A percentile compares a stretch with the other conserved stretches of the same genome.
These are phyloP conservation scores for Premnoplex brunnescens DNA, from an alignment of 2,797 vertebrate species.

Conservation along the genomic window DNA sequence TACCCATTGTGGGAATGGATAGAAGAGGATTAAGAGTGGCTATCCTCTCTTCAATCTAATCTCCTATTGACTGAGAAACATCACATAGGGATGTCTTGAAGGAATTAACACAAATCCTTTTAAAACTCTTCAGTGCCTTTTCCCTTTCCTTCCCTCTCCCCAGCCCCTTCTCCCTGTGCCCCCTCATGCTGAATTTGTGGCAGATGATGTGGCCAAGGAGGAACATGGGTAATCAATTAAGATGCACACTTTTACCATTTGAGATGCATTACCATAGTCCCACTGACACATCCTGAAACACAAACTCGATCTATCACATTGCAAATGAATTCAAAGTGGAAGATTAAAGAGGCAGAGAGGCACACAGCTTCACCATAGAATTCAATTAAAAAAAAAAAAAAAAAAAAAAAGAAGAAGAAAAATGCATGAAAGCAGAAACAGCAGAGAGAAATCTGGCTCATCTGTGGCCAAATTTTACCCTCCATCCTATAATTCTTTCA, in stretches of 20 bases:
- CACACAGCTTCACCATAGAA: neutral
- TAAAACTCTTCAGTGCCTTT: conserved; percentile 41
- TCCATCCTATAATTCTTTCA: neutral
- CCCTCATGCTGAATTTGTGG: neutral
- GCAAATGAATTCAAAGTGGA: conserved; percentile 58
- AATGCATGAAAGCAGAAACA: neutral
- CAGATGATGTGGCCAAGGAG: neutral
- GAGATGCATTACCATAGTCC: conserved; percentile 54
- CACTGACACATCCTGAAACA: conserved; percentile 60
- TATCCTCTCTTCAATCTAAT: conserved; percentile 67
- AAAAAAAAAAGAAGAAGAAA: neutral
- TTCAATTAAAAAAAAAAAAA: neutral
- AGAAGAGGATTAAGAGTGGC: conserved; percentile 56
- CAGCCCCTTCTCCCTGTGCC: neutral
- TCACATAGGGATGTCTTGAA: conserved; percentile 38
- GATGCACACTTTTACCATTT: conserved; percentile 38
- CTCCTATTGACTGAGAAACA: conserved; percentile 73
- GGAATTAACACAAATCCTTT: conserved; percentile 72
- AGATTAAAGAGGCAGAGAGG: conserved; percentile 25
- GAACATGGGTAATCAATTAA: conserved; percentile 63
- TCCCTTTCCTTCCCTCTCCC: neutral
- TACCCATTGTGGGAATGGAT: conserved; percentile 54
- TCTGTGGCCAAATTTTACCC: neutral
- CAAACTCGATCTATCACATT: conserved; percentile 18
- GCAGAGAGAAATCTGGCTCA: neutral